Base-by-base conservation (phyloP, 2,888 invertebrate species). In the Lasioglossum leucozonium region DNA sequence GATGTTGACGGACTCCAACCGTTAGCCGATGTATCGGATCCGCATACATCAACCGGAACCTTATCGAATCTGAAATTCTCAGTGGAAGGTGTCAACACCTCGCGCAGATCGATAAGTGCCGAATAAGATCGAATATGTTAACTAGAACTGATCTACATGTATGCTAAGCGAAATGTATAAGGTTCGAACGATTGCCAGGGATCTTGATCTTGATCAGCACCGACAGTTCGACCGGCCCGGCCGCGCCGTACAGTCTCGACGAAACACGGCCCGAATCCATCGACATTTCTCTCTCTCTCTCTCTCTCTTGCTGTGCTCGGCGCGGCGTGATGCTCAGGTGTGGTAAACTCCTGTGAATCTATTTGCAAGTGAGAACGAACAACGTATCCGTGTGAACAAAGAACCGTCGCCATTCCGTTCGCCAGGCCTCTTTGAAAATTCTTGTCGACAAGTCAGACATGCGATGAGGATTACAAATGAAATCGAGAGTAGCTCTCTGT, bases 111-210 rank as follows among this genome's bases (percentile, higher is more conserved):
- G 91, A 91, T 91, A 88, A 78, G 82, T 69, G 77, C 65, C 81
- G 87, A 85, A 89, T 88, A 81, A 79, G 82, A 91, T 85, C 87
- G 91, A 84, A 89, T 91, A 92, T 89, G 89, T 91, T 91, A 90
- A 89, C 85, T 80, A 77, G 80, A 72, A 80, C 86, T 85, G 91
- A 91, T 91, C 92, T 91, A 92, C 91, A 89, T 91, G 87, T 91
- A 91, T 88, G 92, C 91, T 90, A 90, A 91, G 85, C 87, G 89
- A 86, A 91, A 86, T 83, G 90, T 89, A 82, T 87, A 82, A 82
- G 82, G 83, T 80, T 78, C 73, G 86, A 88, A 79, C 89, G 89
- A 91, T 91, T 90, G 88, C 87, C 83, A 79, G 34, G 88, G 89
- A 91, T 91, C 91, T 91, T 82, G 89, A 88, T 89, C 88, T 87